Conservation (phyloP, 2,113 vertebrate genomes). For the Toxostoma redivivum region DNA sequence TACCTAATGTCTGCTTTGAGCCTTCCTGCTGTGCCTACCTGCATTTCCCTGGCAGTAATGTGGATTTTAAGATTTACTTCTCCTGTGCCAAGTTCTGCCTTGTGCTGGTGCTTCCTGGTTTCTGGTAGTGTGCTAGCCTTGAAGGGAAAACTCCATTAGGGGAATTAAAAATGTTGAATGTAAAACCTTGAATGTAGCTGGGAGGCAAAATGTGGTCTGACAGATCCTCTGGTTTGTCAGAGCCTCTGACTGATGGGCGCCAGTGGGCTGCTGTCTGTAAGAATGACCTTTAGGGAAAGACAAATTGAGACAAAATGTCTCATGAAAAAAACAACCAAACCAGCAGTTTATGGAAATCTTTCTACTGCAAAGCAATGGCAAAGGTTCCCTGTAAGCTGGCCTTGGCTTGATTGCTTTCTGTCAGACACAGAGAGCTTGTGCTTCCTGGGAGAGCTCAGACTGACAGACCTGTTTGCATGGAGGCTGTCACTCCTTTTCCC, state of each 20-base stretch:
- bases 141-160: background rate
- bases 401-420: conserved; percentile 27
- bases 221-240: conserved; percentile 35
- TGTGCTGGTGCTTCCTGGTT: background rate
- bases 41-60: background rate
- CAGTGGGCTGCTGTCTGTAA: conserved; percentile 16
- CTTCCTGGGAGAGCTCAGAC: background rate
- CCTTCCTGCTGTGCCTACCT: background rate
- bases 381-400: background rate
- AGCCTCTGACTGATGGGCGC: background rate
- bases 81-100: background rate
- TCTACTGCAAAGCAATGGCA: background rate
- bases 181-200: background rate
- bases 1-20: background rate
- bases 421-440: background rate
- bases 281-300: conserved; percentile 35
- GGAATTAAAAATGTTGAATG: background rate
- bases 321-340: background rate
- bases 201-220: background rate
- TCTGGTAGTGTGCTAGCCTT: background rate
- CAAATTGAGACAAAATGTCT: conserved; percentile 19
- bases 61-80: background rate
- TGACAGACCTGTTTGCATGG: background rate
- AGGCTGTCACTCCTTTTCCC: background rate
- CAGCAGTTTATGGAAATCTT: conserved; percentile 11